These are phyloP conservation scores for Hirundichthys speculiger DNA, from an alignment of 2,113 vertebrate genomes.

Conservation along the genomic window DNA sequence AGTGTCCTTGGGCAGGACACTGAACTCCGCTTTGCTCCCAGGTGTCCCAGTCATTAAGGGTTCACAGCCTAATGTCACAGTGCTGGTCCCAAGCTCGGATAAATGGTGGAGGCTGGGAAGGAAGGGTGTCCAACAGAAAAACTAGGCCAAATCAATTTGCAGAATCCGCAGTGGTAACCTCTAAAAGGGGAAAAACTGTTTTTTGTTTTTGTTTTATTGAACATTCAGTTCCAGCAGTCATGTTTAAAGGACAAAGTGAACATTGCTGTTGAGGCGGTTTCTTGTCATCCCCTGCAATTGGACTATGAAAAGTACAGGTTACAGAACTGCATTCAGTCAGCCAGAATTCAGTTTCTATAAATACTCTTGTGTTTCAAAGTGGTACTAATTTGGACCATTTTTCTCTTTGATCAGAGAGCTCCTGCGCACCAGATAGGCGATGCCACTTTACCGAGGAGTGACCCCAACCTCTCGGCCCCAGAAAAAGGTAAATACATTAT, in stretches of 20 bases:
- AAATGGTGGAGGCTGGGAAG: too few relatives aligned
- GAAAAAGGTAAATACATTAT: slow-evolving; percentile 88
- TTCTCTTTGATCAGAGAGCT: slow-evolving; percentile 82
- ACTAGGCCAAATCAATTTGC: too few relatives aligned
- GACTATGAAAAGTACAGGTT: background rate
- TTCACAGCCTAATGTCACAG: too few relatives aligned
- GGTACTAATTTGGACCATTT: background rate
- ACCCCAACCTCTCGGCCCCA: slow-evolving; percentile 90
- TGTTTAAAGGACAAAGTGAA: background rate
- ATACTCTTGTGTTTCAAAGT: background rate
- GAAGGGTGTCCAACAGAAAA: too few relatives aligned
- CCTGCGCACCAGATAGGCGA: slow-evolving; percentile 90
- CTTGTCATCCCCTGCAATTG: background rate
- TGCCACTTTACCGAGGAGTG: slow-evolving; percentile 89
- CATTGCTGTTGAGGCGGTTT: background rate
- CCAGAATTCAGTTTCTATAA: background rate
- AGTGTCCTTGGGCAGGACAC: too few relatives aligned
- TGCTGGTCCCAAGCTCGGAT: too few relatives aligned
- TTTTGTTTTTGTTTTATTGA: background rate
- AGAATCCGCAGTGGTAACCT: too few relatives aligned
- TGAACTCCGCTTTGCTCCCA: too few relatives aligned
- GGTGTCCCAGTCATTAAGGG: too few relatives aligned
- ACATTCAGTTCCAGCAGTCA: background rate
- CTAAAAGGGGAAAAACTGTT: too few relatives aligned
- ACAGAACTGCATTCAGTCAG: background rate